A percentile compares a stretch with the other conserved stretches of the same genome.
phyloP scores from a whole-genome alignment of 2,113 vertebrate genomes.

The Electrona antarctica region DNA sequence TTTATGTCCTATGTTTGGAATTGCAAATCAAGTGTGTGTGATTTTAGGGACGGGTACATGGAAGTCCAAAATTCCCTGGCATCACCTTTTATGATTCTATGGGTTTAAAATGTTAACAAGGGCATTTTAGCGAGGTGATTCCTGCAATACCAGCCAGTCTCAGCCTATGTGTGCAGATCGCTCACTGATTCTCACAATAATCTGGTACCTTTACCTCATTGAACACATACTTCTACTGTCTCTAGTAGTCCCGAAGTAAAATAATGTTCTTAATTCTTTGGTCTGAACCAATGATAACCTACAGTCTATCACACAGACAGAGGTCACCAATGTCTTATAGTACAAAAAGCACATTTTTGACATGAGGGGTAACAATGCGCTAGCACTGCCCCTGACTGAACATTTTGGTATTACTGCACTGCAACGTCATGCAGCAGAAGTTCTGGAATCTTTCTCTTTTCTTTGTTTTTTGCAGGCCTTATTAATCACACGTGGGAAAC shows the following conservation, averaged over 20 bases:
- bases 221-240: slow-evolving; percentile 40
- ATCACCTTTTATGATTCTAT: slow-evolving; percentile 72
- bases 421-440: too few species aligned
- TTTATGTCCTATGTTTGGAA: slow-evolving; percentile 79
- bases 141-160: slow-evolving; percentile 65
- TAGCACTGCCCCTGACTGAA: too few species aligned
- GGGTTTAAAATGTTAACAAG: slow-evolving; percentile 83
- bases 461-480: too few species aligned
- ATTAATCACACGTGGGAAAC: too few species aligned
- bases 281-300: slow-evolving; percentile 22
- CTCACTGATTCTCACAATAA: slow-evolving; percentile 47
- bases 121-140: slow-evolving; percentile 74
- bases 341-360: too few species aligned
- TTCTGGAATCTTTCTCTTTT: too few species aligned
- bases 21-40: slow-evolving; percentile 76
- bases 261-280: slow-evolving; percentile 8
- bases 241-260: slow-evolving; percentile 26
- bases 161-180: slow-evolving; percentile 33
- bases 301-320: too few species aligned
- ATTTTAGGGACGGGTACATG: slow-evolving; percentile 52
- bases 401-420: too few species aligned
- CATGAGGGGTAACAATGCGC: too few species aligned
- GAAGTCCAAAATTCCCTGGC: slow-evolving; percentile 65
- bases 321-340: too few species aligned
- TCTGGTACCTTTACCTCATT: slow-evolving; percentile 34